Evolutionary conservation across 2,888 invertebrate species (phyloP), one percentile per base, ranked within the genome.

Genomic region (Diabrotica balteata): DNA sequence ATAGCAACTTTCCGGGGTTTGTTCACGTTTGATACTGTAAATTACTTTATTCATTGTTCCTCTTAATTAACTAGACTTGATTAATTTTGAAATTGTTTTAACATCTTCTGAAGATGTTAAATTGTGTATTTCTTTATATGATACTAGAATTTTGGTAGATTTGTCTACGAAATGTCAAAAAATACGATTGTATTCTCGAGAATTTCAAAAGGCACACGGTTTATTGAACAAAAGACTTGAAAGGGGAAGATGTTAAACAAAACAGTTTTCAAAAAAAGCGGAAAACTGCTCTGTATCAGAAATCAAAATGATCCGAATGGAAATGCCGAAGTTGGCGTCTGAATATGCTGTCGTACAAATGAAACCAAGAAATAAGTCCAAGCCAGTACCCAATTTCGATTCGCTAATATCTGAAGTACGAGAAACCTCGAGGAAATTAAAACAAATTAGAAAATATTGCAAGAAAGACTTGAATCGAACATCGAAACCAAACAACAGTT

Each of bases 251-350:
- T n/a, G 7, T n/a, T 43, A 7, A 22, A 7, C 7, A 54, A 43
- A 54, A 32, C 42, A 8, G n/a, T 43, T 7, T 9, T n/a, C 10
- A 10, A 32, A 43, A 54, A 43, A 6, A 7, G 17, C 7, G 54
- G 54, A 5, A 32, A n/a, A 32, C 4, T 32, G 32, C 4, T 32
- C 4, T 32, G 3, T 32, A 32, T 32, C 32, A 2, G 55, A 57
- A 8, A 45, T 57, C 7, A 57, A 57, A 57, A 57, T 57, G 55
- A 57, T 57, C 11, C 2, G 17, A 57, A 44, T 57, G 7, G 55
- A 57, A 8, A 57, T 57, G 55, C 55, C 55, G 8, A 44, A 45
- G 45, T 7, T 57, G 45, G 55, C 17, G 17, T 57, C 55, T 9
- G 55, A 57, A 57, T 45, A 45, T 44, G 55, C 55, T 10, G 17